Percentiles rank a stretch among this genome's conserved stretches.
phyloP scores from a whole-genome alignment of 2,797 vertebrate genomes.

The Urophycis tenuis region DNA sequence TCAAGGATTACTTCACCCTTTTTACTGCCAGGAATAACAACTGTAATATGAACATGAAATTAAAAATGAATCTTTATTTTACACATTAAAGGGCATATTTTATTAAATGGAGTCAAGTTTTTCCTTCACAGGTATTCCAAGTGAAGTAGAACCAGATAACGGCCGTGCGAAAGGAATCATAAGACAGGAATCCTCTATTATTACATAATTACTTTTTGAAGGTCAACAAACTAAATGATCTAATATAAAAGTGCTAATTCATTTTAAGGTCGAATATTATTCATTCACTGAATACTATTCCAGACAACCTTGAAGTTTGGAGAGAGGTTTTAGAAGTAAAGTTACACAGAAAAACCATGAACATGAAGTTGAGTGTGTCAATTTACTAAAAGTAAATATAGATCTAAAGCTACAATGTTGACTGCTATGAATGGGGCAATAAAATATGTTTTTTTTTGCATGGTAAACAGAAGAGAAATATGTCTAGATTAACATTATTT shows the following conservation, averaged over 20 bases:
- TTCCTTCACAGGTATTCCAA: constrained; percentile 3
- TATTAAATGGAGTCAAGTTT: constrained; percentile 6
- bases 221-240: constrained; percentile 4
- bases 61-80: constrained; percentile 1
- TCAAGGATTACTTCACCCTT: background rate
- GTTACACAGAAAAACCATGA: background rate
- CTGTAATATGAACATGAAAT: constrained; percentile 5
- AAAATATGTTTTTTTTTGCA: constrained; percentile 64
- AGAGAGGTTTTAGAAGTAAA: background rate
- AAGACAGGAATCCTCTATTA: constrained; percentile 2
- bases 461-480: constrained; percentile 49
- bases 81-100: constrained; percentile 1
- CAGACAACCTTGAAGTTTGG: background rate
- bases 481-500: constrained; percentile 62
- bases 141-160: background rate
- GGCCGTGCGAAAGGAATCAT: background rate
- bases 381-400: constrained; percentile 19
- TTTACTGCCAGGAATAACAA: constrained; percentile 4
- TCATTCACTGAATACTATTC: background rate
- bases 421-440: constrained; percentile 61
- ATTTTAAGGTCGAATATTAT: background rate
- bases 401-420: constrained; percentile 59
- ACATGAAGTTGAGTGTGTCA: background rate
- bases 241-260: background rate
- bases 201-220: constrained; percentile 1